Percentiles rank a stretch among this genome's conserved stretches.
phyloP scores from a whole-genome alignment of 2,113 vertebrate genomes.

The Hippoglossus stenolepis region DNA sequence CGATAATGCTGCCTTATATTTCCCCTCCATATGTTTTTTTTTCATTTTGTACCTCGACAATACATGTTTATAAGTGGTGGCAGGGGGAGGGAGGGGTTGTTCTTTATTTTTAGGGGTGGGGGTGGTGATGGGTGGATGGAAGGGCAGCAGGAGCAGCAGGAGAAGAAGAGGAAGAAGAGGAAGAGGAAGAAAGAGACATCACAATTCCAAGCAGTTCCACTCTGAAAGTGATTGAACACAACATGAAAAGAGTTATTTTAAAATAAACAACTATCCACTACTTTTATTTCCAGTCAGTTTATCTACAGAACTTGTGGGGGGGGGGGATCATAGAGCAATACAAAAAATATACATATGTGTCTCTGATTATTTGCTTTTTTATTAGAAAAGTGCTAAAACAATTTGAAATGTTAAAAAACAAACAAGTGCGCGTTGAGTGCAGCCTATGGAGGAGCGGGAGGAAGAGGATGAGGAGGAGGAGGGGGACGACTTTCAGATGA shows the following conservation, averaged over 20 bases:
- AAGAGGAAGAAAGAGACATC: not conserved
- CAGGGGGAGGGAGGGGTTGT: not conserved
- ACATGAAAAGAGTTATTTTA: not conserved
- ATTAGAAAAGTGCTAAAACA: not conserved
- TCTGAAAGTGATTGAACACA: not conserved
- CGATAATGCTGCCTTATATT: constrained; percentile 47
- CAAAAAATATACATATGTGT: not conserved
- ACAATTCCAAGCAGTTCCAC: not conserved
- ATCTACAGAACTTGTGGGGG: not conserved
- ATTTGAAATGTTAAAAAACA: constrained; percentile 50
- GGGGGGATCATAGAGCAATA: too few relatives aligned
- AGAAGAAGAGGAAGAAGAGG: too few relatives aligned
- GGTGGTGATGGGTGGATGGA: not conserved
- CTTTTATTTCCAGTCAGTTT: not conserved
- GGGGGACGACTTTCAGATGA: constrained; percentile 87
- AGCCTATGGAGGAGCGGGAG: constrained; percentile 60
- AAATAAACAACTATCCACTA: not conserved
- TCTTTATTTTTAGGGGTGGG: not conserved
- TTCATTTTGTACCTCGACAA: constrained; percentile 59
- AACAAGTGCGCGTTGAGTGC: constrained; percentile 62
- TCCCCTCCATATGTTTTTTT: constrained; percentile 53
- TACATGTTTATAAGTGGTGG: constrained; percentile 33
- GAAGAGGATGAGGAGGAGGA: constrained; percentile 36
- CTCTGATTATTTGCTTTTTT: not conserved
- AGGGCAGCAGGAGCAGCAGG: not conserved